Base-by-base conservation (phyloP, 1,140 invertebrate genomes). In the Mylabris phalerata region DNA sequence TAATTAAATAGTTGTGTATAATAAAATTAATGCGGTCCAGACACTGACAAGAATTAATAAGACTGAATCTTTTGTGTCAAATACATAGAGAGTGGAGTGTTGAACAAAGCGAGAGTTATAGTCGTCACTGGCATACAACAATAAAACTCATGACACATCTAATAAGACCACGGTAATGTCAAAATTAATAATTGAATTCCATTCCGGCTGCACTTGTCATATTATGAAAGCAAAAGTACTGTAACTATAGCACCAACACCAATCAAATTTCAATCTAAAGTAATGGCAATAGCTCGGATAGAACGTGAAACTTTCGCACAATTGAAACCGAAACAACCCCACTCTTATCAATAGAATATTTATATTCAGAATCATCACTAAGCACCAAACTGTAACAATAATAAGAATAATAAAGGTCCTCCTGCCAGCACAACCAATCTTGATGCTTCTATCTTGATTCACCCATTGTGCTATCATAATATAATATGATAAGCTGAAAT, bases 321-420 rank as follows among this genome's bases (percentile, higher is more conserved):
- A 59, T 52, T 50, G 50, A 52, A 52, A 59, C 27, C 47, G 57
- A 59, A 59, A 59, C 45, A 48, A 32, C 57, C 49, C 50, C 42
- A 49, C 49, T 19, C 19, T 19, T 19, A 59, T 59, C 57, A 52
- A 59, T 59, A 46, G n/a, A 13, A n/a, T 59, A 42, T 51, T 59
- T 59, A 50, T 59, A 47, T 51, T 39, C 50, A 47, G 39, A 39
- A 59, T 59, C 49, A 46, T 51, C 44, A 32, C 42, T 32, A 27
- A 38, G 41, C 51, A 45, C 42, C n/a, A 9, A 52, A 11, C 50
- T 9, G 24, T 40, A 42, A 45, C 46, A 44, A 41, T 45, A 44
- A 43, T 46, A 45, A 54, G 41, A 54, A 54, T 54, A 54, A 54
- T 54, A 54, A 54, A 42, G 51, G 51, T 54, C 42, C 51, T 54